Conservation (phyloP, 2,888 invertebrate species). For the Autographa pulchrina region DNA sequence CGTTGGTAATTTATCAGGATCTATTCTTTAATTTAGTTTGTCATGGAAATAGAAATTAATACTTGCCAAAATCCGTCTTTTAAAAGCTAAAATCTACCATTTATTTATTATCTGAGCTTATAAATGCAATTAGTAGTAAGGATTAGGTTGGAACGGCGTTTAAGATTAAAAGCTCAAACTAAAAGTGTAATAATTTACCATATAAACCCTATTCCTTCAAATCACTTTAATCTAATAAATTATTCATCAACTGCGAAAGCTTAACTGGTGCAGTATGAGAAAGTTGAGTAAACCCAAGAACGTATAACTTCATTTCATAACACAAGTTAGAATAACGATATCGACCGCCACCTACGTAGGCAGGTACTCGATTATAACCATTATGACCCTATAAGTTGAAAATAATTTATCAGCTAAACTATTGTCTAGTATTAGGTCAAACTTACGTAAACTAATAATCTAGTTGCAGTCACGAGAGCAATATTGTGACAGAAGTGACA, state of each 20-base stretch:
- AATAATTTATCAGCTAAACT: slow-evolving; percentile 67
- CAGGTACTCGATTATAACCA: slow-evolving; percentile 71
- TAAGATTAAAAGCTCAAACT: slow-evolving; percentile 8
- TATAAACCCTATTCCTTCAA: slow-evolving; percentile 26
- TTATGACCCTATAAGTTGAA: slow-evolving; percentile 79
- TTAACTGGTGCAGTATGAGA: slow-evolving; percentile 54
- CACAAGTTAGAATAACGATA: slow-evolving; percentile 57
- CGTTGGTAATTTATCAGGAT: neutral
- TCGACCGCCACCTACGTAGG: slow-evolving; percentile 67
- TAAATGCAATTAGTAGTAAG: neutral
- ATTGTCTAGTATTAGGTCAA: slow-evolving; percentile 68
- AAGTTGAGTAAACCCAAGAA: slow-evolving; percentile 52
- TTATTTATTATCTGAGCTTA: too few species aligned
- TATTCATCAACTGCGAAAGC: slow-evolving; percentile 53
- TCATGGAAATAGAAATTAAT: too few species aligned
- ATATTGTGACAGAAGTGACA: slow-evolving; percentile 65
- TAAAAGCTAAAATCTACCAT: too few species aligned
- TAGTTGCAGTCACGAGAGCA: slow-evolving; percentile 67
- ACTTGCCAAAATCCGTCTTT: too few species aligned
- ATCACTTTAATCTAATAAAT: slow-evolving; percentile 55
- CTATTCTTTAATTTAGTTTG: neutral
- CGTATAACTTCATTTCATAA: slow-evolving; percentile 60
- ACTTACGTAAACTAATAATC: slow-evolving; percentile 67
- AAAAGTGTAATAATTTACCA: slow-evolving; percentile 18
- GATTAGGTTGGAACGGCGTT: neutral